Conservation (phyloP, 2,113 vertebrate species). For the Grallaria varia region DNA sequence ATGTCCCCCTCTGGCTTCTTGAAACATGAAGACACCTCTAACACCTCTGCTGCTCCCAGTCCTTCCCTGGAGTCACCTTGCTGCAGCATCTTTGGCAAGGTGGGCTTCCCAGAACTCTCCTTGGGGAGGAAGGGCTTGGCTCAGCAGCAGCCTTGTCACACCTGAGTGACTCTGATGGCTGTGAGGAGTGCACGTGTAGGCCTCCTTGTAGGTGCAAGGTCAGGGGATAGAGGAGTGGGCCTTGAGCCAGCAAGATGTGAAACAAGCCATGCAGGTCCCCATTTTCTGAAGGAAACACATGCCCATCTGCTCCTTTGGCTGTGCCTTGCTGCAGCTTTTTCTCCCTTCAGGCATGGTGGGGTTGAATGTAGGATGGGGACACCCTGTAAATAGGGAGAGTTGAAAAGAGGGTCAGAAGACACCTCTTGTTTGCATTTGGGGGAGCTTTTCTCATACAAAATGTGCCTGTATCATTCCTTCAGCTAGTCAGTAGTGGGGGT, state of each 20-base stretch:
- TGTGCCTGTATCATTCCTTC: not conserved
- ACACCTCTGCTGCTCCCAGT: accelerated
- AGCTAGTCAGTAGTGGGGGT: not conserved
- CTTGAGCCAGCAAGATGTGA: not conserved
- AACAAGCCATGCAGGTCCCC: not conserved
- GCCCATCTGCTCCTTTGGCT: not conserved
- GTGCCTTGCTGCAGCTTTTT: not conserved
- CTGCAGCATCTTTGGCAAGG: not conserved
- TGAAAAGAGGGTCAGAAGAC: not conserved
- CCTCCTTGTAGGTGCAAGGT: not conserved
- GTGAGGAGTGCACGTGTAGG: accelerated
- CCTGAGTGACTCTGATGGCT: not conserved
- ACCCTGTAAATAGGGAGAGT: not conserved
- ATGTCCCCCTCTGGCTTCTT: not conserved
- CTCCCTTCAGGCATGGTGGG: not conserved
- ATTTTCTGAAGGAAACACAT: not conserved
- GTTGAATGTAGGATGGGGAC: not conserved
- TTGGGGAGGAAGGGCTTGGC: not conserved
- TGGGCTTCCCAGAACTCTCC: not conserved
- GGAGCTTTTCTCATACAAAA: not conserved
- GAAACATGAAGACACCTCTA: not conserved
- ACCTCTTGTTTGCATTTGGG: not conserved
- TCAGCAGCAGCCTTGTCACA: not conserved
- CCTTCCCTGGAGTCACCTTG: not conserved
- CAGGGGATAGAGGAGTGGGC: not conserved